A percentile compares a stretch with the other conserved stretches of the same genome.
Evolutionary conservation across 2,113 vertebrate genomes (phyloP).

Genomic region (Saccopteryx bilineata): DNA sequence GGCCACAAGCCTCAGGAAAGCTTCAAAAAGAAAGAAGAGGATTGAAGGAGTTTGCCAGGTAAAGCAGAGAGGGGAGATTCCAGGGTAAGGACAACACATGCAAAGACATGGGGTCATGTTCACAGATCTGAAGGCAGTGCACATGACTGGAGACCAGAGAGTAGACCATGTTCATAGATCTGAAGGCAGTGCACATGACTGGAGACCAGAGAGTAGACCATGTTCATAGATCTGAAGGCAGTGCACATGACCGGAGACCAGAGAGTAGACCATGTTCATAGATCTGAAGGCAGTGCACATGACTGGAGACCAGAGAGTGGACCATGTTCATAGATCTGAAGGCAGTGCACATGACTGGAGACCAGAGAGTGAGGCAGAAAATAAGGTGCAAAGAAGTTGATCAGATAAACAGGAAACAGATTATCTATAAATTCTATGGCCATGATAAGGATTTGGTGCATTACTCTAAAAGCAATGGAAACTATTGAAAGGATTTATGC

Average conservation of each 20-base stretch:
- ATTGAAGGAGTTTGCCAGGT: neutral
- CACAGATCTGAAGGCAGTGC: neutral
- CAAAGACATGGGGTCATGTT: neutral
- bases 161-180: no score
- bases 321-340: no score
- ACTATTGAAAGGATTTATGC: neutral
- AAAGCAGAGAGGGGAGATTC: neutral
- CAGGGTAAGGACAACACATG: neutral
- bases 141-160: neutral
- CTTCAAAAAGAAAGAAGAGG: neutral
- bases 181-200: no score
- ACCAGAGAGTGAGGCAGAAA: neutral
- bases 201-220: no score
- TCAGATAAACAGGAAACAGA: neutral
- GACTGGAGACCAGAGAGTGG: no score
- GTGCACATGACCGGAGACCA: no score
- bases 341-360: no score
- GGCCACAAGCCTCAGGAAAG: neutral
- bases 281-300: no score
- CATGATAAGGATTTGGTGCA: neutral
- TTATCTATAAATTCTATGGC: neutral
- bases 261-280: no score
- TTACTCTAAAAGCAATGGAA: slow-evolving; percentile 20
- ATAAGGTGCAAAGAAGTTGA: neutral
- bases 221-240: no score